These are phyloP conservation scores for Eupithecia subfuscata DNA, from an alignment of 2,888 invertebrate species.

Conservation along the genomic window DNA sequence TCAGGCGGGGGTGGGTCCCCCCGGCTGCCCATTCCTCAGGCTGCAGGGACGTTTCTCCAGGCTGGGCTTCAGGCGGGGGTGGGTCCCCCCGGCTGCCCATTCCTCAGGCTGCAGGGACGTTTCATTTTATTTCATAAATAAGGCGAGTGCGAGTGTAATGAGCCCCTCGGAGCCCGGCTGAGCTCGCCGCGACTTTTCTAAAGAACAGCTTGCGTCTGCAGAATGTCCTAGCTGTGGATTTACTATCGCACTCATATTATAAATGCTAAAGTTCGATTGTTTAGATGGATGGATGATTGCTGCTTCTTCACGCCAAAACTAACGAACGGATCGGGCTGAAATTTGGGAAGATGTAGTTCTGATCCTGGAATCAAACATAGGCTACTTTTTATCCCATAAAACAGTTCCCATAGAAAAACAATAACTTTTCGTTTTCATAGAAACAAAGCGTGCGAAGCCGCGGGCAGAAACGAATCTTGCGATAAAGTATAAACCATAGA, in stretches of 20 bases:
- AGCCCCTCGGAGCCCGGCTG: constrained; percentile 36
- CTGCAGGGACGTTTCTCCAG: constrained; percentile 80
- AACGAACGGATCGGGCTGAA: too few species aligned
- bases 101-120: constrained; percentile 80
- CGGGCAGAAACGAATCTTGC: too few species aligned
- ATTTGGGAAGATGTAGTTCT: too few species aligned
- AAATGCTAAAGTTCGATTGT: too few species aligned
- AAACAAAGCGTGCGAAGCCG: too few species aligned
- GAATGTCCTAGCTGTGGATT: neutral
- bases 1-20: constrained; percentile 5
- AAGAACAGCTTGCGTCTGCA: neutral
- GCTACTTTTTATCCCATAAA: too few species aligned
- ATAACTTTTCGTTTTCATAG: too few species aligned
- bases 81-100: constrained; percentile 48
- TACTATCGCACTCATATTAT: too few species aligned
- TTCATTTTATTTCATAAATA: constrained; percentile 83
- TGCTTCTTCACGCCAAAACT: too few species aligned
- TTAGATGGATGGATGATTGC: too few species aligned
- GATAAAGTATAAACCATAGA: neutral
- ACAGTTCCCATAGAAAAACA: too few species aligned
- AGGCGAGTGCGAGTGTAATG: constrained; percentile 71
- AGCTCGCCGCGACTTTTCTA: neutral
- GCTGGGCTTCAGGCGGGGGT: constrained; percentile 15
- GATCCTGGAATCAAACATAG: too few species aligned
- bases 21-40: constrained; percentile 62